Conservation (phyloP, 1,140 invertebrate species). For the Sarcophaga bullata region DNA sequence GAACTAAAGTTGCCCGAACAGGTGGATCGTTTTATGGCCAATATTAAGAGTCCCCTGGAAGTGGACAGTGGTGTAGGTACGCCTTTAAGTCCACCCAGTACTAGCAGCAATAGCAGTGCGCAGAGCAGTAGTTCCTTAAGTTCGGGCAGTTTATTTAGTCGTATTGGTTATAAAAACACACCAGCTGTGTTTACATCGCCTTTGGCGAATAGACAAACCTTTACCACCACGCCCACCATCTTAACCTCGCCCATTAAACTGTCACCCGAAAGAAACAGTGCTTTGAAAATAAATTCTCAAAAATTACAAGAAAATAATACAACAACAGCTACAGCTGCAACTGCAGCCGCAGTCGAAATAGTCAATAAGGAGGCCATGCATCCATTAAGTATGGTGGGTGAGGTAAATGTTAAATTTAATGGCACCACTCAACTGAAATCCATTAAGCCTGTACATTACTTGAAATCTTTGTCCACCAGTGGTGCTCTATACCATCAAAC, state of each 20-base stretch:
- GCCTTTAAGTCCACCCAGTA: conserved; percentile 65
- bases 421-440: conserved; percentile 74
- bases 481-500: conserved; percentile 44
- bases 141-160: conserved; percentile 58
- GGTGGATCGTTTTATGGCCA: conserved; percentile 62
- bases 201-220: conserved; percentile 50
- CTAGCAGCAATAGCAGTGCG: conserved; percentile 49
- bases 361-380: conserved; percentile 62
- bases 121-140: conserved; percentile 45
- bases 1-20: conserved; percentile 67
- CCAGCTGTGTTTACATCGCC: conserved; percentile 55
- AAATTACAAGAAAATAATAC: neutral
- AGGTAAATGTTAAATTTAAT: conserved; percentile 74
- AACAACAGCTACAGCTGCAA: neutral
- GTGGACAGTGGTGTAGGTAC: conserved; percentile 69
- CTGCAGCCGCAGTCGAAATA: conserved; percentile 64
- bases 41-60: conserved; percentile 66
- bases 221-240: conserved; percentile 44
- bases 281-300: too few relatives aligned
- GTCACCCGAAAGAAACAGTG: conserved; percentile 31
- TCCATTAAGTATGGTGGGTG: conserved; percentile 70
- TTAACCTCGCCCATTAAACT: conserved; percentile 46
- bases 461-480: conserved; percentile 51
- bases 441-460: conserved; percentile 59
- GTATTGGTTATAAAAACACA: conserved; percentile 61